A percentile compares a stretch with the other conserved stretches of the same genome.
phyloP scores from a whole-genome alignment of 2,888 invertebrate genomes.

The Rosalia funebris region DNA sequence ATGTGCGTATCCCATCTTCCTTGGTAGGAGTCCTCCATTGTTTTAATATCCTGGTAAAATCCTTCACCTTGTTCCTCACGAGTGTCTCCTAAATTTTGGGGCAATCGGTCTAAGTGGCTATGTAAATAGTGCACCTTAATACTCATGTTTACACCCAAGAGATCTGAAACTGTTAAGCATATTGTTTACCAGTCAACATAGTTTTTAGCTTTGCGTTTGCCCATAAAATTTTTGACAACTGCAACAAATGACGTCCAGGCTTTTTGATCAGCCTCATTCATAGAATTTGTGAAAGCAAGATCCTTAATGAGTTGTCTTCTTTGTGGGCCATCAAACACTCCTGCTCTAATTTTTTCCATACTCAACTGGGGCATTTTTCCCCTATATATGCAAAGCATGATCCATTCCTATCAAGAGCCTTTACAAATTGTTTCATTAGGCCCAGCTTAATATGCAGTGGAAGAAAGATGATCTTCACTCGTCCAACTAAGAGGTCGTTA shows the following conservation, averaged over 20 bases:
- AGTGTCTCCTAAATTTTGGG: not conserved
- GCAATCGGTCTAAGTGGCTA: not conserved
- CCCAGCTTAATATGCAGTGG: not conserved
- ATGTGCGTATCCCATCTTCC: not conserved
- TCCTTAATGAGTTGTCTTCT: conserved; percentile 21
- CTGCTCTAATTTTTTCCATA: not conserved
- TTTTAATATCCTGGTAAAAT: not conserved
- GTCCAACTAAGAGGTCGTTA: not conserved
- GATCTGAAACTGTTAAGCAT: not conserved
- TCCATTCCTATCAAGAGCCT: not conserved
- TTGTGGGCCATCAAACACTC: conserved; percentile 30
- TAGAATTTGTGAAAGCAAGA: conserved; percentile 15
- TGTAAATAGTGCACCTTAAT: not conserved
- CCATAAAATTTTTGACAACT: conserved; percentile 19
- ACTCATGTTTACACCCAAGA: not conserved
- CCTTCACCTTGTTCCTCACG: not conserved
- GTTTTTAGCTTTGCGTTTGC: not conserved
- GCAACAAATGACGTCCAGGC: conserved; percentile 18
- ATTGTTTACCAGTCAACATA: not conserved
- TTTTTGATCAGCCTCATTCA: conserved; percentile 18
- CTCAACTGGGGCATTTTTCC: not conserved
- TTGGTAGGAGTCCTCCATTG: not conserved
- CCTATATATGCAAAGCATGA: not conserved
- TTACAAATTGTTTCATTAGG: not conserved
- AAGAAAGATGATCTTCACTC: not conserved